Evolutionary conservation across 2,797 vertebrate species (phyloP).

Genomic region (Pempheris klunzingeri): DNA sequence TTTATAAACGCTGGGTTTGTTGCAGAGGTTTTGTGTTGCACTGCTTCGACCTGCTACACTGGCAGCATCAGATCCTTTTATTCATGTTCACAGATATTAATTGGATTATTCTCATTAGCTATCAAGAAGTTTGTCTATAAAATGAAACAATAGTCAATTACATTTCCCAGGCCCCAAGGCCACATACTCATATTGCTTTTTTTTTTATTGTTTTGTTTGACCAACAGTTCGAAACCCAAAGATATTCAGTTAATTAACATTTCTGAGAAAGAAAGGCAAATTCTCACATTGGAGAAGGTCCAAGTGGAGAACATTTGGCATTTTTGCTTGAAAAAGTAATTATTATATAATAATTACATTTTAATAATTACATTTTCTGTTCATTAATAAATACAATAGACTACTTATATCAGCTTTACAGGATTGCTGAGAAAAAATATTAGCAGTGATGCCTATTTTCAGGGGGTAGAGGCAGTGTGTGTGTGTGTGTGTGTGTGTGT

Average conservation of each 20-base stretch:
- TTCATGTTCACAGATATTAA: not conserved
- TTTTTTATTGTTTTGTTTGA: not conserved
- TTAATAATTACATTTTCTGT: not conserved
- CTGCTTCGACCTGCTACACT: too few relatives aligned
- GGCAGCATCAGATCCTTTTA: too few relatives aligned
- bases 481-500: too few relatives aligned
- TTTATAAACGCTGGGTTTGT: too few relatives aligned
- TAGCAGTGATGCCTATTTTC: not conserved
- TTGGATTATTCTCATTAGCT: not conserved
- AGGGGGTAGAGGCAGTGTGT: not conserved
- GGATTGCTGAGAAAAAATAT: too few relatives aligned
- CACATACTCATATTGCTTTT: not conserved
- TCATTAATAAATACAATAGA: not conserved
- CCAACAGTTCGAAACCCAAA: not conserved
- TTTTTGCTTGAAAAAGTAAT: not conserved
- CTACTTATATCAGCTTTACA: not conserved
- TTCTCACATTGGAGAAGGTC: not conserved
- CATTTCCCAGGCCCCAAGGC: not conserved
- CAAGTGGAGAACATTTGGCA: not conserved
- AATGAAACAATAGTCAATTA: not conserved
- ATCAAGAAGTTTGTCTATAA: not conserved
- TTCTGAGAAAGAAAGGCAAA: not conserved
- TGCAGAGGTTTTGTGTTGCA: too few relatives aligned
- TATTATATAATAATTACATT: too few relatives aligned
- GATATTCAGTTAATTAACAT: not conserved